Conservation (phyloP, 2,113 vertebrate species). For the Vicugna pacos region DNA sequence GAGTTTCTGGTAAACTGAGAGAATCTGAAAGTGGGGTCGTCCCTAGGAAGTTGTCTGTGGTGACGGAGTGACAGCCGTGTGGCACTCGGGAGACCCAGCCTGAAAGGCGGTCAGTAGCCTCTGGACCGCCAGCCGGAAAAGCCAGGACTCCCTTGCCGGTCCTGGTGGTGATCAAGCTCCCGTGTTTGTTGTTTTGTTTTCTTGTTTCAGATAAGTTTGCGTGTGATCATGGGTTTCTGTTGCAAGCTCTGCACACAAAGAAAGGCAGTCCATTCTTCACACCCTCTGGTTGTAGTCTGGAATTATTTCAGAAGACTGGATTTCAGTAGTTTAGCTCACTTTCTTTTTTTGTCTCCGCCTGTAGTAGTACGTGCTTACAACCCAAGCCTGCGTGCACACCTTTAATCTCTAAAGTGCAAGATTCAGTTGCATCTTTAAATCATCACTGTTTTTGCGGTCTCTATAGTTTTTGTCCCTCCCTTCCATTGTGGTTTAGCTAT, state of each 20-base stretch:
- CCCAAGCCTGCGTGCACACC: background rate
- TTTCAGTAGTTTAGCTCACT: background rate
- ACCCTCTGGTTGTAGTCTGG: background rate
- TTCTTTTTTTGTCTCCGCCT: background rate
- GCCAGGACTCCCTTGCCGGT: background rate
- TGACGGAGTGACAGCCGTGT: constrained; percentile 47
- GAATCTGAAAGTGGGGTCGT: constrained; percentile 21
- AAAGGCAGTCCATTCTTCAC: background rate
- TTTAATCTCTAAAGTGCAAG: background rate
- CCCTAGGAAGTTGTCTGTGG: constrained; percentile 13
- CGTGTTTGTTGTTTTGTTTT: constrained; percentile 17
- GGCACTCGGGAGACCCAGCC: background rate
- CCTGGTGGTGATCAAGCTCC: background rate
- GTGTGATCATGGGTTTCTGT: constrained; percentile 7
- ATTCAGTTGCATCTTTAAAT: constrained; percentile 10
- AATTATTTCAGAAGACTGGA: constrained; percentile 42
- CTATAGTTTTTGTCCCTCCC: background rate
- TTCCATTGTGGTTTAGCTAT: constrained; percentile 60
- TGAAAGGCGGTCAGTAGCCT: background rate
- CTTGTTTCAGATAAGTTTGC: constrained; percentile 42
- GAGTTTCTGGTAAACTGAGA: constrained; percentile 3
- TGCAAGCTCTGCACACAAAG: constrained; percentile 44
- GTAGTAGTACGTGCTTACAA: background rate
- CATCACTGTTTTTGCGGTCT: constrained; percentile 43
- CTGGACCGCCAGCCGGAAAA: constrained; percentile 43